Base-by-base conservation (phyloP, 2,888 invertebrate species). In the Aelia acuminata region DNA sequence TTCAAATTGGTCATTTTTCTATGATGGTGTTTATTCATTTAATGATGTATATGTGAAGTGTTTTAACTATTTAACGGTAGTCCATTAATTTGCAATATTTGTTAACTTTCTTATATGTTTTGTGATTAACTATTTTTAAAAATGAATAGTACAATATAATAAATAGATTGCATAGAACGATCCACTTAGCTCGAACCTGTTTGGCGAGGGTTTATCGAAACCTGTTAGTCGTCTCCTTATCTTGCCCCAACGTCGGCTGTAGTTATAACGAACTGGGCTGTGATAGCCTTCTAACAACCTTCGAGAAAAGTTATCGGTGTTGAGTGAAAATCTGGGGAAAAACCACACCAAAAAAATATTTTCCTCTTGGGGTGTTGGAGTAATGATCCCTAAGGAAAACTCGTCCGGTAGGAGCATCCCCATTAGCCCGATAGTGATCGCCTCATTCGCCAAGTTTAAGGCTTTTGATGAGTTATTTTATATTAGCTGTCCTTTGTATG, bases 401-500 rank as follows among this genome's bases (percentile, higher is more conserved):
- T 31, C 18, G 18, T 63, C 31, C 31, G 18, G n/a, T n/a, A n/a
- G 13, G 4, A 1, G 1, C 18, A 18, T 31, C 26, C 8, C 20
- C 26, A 4, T 57, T 10, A 2, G 63, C 3, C 63, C 31, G 63
- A 63, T 63, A 63, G 31, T 18, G 31, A 35, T 63, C 63, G 63
- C 63, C 63, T 31, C 31, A 31, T 31, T 4, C 31, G 63, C 31
- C 18, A 3, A 18, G 31, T 63, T 63, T 13, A 5, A 5, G 31
- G 63, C n/a, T 63, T 63, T 57, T 63, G 18, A 63, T 63, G 5
- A 63, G 63, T 63, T 53, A n/a, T n/a, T n/a, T n/a, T n/a, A n/a
- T n/a, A n/a, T n/a, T 2, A 1, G 8, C 63, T 63, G 31, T 18
- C 15, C 5, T n/a, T 35, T 5, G 31, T 63, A 31, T 63, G 26